These are phyloP conservation scores for Tinamus guttatus DNA, from an alignment of 2,113 vertebrate genomes.

Conservation along the genomic window DNA sequence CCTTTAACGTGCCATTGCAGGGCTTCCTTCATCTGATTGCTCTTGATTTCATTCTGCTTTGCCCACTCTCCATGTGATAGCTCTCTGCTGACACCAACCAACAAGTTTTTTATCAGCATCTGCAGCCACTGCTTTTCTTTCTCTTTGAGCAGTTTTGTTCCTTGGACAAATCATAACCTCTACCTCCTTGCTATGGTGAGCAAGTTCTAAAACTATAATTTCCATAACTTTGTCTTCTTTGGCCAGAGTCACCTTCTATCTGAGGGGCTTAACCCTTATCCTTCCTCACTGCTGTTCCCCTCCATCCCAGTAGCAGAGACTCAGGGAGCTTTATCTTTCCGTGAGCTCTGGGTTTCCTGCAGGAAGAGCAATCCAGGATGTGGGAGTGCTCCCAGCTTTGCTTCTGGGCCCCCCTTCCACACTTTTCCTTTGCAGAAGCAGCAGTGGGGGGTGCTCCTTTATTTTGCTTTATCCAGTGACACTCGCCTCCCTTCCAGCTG, in stretches of 20 bases:
- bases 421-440: not conserved
- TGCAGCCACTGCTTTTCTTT: not conserved
- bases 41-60: not conserved
- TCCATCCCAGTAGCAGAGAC: fast-evolving
- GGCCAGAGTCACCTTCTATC: fast-evolving
- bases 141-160: not conserved
- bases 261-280: not conserved
- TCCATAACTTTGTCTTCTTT: fast-evolving
- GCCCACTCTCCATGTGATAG: fast-evolving
- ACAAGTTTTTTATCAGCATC: not conserved
- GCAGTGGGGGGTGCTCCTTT: not conserved
- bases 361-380: not conserved
- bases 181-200: fast-evolving
- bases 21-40: not conserved
- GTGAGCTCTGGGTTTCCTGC: not conserved
- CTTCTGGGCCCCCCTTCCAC: not conserved
- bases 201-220: not conserved
- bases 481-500: not conserved
- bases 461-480: fast-evolving
- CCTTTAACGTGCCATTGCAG: not conserved
- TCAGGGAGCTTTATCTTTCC: not conserved
- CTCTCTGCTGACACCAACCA: not conserved
- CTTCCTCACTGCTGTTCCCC: not conserved
- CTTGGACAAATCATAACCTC: not conserved
- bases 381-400: not conserved